Conservation (phyloP, 1,140 invertebrate genomes). For the Drosophila suzukii region DNA sequence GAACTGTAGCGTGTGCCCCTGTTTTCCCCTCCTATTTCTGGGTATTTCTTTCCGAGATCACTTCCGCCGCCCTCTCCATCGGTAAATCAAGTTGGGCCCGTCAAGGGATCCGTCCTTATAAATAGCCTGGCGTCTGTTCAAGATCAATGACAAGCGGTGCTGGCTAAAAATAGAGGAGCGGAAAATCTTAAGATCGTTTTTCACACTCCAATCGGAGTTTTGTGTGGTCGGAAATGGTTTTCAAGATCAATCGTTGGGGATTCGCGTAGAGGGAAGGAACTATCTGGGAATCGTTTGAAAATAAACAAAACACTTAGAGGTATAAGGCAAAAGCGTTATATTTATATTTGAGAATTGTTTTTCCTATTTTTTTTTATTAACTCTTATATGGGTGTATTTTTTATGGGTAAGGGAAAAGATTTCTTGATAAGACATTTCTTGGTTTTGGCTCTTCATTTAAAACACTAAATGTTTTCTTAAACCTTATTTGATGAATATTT, state of each 20-base stretch:
- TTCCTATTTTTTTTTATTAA: no score
- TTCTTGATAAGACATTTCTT: not conserved
- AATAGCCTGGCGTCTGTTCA: constrained; percentile 49
- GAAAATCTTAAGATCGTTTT: constrained; percentile 7
- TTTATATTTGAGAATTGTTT: no score
- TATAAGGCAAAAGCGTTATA: not conserved
- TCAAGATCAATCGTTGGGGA: constrained; percentile 6
- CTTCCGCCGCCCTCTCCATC: constrained; percentile 36
- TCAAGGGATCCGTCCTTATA: constrained; percentile 18
- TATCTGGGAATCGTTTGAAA: not conserved
- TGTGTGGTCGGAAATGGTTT: constrained; percentile 1
- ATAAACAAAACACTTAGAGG: not conserved
- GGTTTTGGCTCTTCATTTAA: not conserved
- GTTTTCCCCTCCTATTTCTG: not conserved
- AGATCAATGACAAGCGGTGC: constrained; percentile 52
- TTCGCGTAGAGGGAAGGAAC: not conserved
- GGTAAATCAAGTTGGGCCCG: constrained; percentile 38
- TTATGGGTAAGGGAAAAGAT: not conserved
- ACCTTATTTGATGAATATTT: no score
- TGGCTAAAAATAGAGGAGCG: constrained; percentile 12
- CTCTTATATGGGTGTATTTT: not conserved
- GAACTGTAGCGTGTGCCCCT: not conserved
- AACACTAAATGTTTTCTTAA: no score
- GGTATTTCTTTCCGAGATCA: constrained; percentile 2
- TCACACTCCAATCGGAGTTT: constrained; percentile 10